Conservation (phyloP, 2,797 vertebrate genomes). For the Mus caroli region DNA sequence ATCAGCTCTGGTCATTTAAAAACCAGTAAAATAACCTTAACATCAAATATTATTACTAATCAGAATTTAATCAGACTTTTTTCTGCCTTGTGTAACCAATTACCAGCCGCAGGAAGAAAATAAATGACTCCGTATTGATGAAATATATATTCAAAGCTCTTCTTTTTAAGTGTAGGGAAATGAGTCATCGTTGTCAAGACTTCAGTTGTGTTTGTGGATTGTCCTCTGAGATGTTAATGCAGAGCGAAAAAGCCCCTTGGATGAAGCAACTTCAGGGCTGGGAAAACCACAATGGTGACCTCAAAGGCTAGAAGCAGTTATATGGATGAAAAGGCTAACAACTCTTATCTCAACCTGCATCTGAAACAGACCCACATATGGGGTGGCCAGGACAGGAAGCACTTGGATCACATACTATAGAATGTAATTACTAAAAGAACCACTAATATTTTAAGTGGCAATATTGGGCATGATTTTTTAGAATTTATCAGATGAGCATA, state of each 20-base stretch:
- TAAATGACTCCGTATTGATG: background rate
- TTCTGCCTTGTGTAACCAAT: background rate
- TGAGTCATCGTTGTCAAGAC: background rate
- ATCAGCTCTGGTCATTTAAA: background rate
- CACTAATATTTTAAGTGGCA: background rate
- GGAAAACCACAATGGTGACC: background rate
- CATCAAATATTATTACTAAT: conserved; percentile 25
- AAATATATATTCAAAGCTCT: background rate
- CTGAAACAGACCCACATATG: background rate
- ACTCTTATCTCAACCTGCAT: background rate
- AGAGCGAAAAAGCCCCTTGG: background rate
- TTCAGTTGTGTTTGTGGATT: background rate
- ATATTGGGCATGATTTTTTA: background rate
- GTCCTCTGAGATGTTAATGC: background rate
- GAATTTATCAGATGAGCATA: background rate
- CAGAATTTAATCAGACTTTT: background rate
- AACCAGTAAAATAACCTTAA: background rate
- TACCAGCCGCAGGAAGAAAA: background rate
- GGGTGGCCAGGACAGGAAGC: background rate
- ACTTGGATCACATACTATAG: background rate
- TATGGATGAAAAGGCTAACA: background rate
- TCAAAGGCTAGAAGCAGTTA: background rate
- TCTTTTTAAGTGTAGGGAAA: background rate
- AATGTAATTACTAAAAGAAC: background rate
- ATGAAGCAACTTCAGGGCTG: background rate